These are phyloP conservation scores for Lethrus apterus DNA, from an alignment of 1,140 invertebrate species.

Conservation along the genomic window DNA sequence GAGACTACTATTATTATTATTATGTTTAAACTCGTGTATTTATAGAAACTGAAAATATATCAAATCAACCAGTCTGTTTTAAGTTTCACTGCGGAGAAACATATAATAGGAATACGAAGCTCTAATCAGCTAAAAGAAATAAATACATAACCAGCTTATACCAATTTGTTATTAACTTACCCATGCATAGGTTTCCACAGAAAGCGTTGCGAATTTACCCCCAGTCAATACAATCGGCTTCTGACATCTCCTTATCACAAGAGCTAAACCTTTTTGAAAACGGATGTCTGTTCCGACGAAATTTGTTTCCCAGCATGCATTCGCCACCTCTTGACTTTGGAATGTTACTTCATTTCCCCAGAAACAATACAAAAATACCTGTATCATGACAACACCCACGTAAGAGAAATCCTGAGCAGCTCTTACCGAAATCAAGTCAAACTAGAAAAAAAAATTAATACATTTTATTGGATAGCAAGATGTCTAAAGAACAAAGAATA, in stretches of 20 bases:
- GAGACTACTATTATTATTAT: too few relatives aligned
- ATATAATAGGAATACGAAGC: slow-evolving; percentile 14
- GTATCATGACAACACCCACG: neutral
- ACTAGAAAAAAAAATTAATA: slow-evolving; percentile 2
- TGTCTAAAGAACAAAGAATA: neutral
- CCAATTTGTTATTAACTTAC: neutral
- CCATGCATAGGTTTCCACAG: slow-evolving; percentile 10
- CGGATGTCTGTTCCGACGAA: slow-evolving; percentile 10
- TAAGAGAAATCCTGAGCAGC: slow-evolving; percentile 7
- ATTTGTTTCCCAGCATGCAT: slow-evolving; percentile 4
- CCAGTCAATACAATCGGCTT: slow-evolving; percentile 10
- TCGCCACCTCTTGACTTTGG: slow-evolving; percentile 5
- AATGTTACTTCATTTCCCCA: slow-evolving; percentile 10
- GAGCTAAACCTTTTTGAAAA: slow-evolving; percentile 7
- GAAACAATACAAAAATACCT: slow-evolving; percentile 7
- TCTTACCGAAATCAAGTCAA: neutral
- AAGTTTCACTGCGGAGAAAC: neutral
- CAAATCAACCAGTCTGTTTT: too few relatives aligned
- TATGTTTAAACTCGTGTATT: too few relatives aligned
- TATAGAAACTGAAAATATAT: too few relatives aligned
- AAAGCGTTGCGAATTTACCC: neutral
- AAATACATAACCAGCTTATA: neutral
- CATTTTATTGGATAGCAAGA: neutral
- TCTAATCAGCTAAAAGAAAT: slow-evolving; percentile 11
- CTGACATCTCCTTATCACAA: slow-evolving; percentile 9